Base-by-base conservation (phyloP, 2,888 invertebrate species). In the Atherix ibis region DNA sequence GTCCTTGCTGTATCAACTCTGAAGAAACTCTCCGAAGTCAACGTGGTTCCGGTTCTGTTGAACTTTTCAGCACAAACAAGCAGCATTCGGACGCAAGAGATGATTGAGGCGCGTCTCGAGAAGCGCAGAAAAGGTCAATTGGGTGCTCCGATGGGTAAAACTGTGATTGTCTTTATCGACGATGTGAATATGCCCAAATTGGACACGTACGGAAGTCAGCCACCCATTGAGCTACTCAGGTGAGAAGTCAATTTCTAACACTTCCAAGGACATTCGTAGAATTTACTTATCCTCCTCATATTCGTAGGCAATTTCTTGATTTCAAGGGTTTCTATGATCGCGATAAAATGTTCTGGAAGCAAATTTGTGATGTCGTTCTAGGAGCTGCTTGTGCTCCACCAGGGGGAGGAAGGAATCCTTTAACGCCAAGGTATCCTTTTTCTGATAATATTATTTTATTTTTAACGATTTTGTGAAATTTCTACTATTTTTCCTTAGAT, bases 11-110 rank as follows among this genome's bases (percentile, higher is more conserved):
- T 81, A 48, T 73, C 74, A 32, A 73, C 77, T 2, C 61, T 91
- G 28, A 73, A 73, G 35, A 69, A 65, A 28, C 67, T 89, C 5
- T 49, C 58, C 0, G 64, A 68, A 2, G 72, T 70, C 1, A 56
- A 63, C 27, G 81, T 75, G 50, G 70, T 85, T 16, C 80, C 88
- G 0, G 70, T 81, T 1, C 74, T 79, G 41, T 64, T 92, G 38
- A 89, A 87, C 52, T 91, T 91, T 59, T 89, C 89, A 0, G 89
- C 91, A 0, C 89, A 91, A 64, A 91, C 91, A 0, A 82, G 79
- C 54, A 88, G 87, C 47, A 60, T 69, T 17, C 67, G 84, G 17
- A 88, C 85, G 0, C 82, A 82, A 61, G 71, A 70, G 43, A 85
- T 89, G 56, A 71, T 92, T 33, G 91, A 91, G 57, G 62, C 73